Evolutionary conservation across 2,888 invertebrate species (phyloP), one percentile per base, ranked within the genome.

Genomic region (Drosophila prolongata): DNA sequence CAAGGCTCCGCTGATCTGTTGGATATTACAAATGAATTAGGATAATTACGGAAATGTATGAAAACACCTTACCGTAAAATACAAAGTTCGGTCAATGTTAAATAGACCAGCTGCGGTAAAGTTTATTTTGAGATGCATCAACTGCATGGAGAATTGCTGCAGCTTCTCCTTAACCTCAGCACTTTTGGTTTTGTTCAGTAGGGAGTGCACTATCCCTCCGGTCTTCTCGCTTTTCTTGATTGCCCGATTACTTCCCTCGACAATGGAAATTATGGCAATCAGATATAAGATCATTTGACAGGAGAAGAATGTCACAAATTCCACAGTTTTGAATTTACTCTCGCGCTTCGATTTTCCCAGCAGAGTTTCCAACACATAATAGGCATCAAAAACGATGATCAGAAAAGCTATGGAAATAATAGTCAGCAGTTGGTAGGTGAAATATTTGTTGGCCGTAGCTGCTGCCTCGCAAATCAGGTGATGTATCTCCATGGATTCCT

Each of bases 21-120:
- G 75, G 40, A 40, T 34, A 56, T 10, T 34, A 65, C 11, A 11
- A 10, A 8, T 13, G 3, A 9, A 35, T 43, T 53, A 13, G n/a
- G 2, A 1, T 0, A 34, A 27, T 8, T 1, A 3, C 6, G 19
- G 14, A 47, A 38, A 8, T 42, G 13, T n/a, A 4, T 6, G 6
- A 1, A 1, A 24, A 30, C 1, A 27, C 76, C 87, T 75, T 75
- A 93, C 93, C 56, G 92, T 92, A 74, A 92, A 92, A 60, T 93
- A 90, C 10, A 93, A 81, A 8, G 92, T 90, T 6, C 92, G 90
- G 78, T 93, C 92, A 38, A 93, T 91, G 37, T 91, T 90, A 52
- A 93, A 93, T 27, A 93, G 84, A 5, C 92, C 93, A n/a, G 91
- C 92, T 0, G 92, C 92, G 0, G 92, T 92, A 53, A 93, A 92